Evolutionary conservation across 1,140 invertebrate species (phyloP).

Genomic region (Goniozus legneri): DNA sequence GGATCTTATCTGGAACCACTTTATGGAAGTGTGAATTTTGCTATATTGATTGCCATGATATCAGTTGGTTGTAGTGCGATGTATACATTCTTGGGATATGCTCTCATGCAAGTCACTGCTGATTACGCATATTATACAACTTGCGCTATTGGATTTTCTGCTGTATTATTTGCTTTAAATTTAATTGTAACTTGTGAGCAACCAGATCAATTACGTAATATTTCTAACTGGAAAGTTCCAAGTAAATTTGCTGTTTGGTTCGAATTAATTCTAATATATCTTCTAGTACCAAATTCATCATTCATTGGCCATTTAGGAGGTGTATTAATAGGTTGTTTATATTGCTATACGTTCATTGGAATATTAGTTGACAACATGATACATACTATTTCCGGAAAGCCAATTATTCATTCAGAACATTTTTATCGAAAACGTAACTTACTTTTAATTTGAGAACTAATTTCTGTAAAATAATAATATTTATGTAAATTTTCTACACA

Average conservation of each 20-base stretch:
- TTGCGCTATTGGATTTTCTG: constrained; percentile 70
- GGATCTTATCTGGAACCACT: constrained; percentile 59
- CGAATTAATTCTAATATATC: constrained; percentile 66
- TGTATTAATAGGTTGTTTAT: constrained; percentile 66
- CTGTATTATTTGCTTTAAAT: constrained; percentile 66
- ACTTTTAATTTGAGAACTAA: constrained; percentile 5
- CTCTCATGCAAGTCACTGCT: constrained; percentile 39
- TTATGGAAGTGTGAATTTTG: constrained; percentile 61
- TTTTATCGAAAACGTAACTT: constrained; percentile 41
- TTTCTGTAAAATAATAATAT: neutral
- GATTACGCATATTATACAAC: constrained; percentile 51
- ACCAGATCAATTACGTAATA: constrained; percentile 44
- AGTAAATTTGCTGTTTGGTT: constrained; percentile 64
- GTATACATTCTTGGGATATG: constrained; percentile 54
- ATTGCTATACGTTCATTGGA: constrained; percentile 62
- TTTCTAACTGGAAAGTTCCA: constrained; percentile 59
- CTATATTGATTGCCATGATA: constrained; percentile 56
- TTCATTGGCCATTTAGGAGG: constrained; percentile 68
- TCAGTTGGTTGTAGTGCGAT: constrained; percentile 56
- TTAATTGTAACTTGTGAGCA: constrained; percentile 58
- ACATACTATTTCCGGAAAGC: constrained; percentile 40
- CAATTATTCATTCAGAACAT: constrained; percentile 47
- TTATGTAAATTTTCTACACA: too few relatives aligned
- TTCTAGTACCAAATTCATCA: constrained; percentile 62
- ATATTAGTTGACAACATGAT: constrained; percentile 53